phyloP scores from a whole-genome alignment of 2,888 invertebrate species.

The Melikaiella ostensackeni region DNA sequence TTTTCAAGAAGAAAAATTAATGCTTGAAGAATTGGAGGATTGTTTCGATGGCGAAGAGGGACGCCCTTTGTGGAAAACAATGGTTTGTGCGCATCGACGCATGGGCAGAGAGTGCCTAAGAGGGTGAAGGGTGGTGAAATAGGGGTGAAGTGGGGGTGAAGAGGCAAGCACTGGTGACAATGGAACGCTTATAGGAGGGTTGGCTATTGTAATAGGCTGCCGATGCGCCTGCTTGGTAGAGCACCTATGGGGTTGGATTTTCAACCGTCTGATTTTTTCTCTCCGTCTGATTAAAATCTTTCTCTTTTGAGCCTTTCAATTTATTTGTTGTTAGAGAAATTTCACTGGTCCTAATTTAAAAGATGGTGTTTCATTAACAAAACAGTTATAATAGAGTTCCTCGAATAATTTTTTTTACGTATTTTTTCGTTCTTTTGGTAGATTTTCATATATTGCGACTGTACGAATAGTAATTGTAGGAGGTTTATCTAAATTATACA shows the following conservation, averaged over 20 bases:
- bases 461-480: no score
- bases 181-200: conserved; percentile 71
- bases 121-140: conserved; percentile 42
- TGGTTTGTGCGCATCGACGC: conserved; percentile 75
- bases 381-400: no score
- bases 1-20: not conserved
- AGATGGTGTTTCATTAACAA: not conserved
- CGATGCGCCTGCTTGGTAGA: conserved; percentile 75
- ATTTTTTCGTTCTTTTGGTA: no score
- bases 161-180: conserved; percentile 69
- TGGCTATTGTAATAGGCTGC: conserved; percentile 75
- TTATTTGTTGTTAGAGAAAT: not conserved
- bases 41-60: conserved; percentile 57
- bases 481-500: no score
- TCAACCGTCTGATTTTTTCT: no score
- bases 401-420: no score
- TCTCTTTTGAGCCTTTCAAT: not conserved
- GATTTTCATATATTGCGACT: no score
- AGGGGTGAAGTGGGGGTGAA: conserved; percentile 41
- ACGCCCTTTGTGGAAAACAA: conserved; percentile 73
- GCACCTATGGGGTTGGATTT: conserved; percentile 55
- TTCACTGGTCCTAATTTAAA: not conserved
- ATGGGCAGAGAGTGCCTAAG: conserved; percentile 69
- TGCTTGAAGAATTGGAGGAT: conserved; percentile 3
- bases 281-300: conserved; percentile 51